Evolutionary conservation across 2,888 invertebrate genomes (phyloP).

Genomic region (Oscheius myriophilus): DNA sequence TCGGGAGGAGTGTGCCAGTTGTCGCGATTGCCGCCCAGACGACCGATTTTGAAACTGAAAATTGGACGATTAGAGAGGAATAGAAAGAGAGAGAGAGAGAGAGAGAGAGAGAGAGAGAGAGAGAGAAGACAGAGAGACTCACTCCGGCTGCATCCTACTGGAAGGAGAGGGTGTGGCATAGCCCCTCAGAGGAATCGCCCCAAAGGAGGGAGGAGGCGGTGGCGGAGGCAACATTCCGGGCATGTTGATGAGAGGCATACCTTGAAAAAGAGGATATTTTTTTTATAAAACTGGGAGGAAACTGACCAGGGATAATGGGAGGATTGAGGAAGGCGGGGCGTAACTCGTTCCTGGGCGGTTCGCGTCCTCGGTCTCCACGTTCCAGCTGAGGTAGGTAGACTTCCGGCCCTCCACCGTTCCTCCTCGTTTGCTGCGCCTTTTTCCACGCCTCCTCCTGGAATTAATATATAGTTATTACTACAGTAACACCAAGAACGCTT

Average conservation of each 20-base stretch:
- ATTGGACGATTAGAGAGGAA: not conserved
- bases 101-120: constrained; percentile 3
- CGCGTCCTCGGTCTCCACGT: constrained; percentile 14
- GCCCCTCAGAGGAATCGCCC: no score
- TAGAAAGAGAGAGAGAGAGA: constrained; percentile 5
- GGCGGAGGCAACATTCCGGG: not conserved
- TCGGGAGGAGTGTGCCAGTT: constrained; percentile 23
- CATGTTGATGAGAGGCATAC: not conserved
- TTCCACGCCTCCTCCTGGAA: constrained; percentile 26
- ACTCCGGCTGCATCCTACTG: no score
- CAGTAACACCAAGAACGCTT: not conserved
- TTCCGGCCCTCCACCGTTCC: not conserved
- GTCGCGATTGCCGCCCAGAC: not conserved
- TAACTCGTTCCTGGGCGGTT: not conserved
- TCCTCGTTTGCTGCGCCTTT: not conserved
- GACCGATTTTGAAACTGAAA: no score
- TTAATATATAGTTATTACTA: not conserved
- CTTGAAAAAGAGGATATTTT: not conserved
- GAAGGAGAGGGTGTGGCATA: no score
- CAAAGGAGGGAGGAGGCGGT: not conserved
- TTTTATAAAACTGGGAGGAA: not conserved
- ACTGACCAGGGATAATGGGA: no score
- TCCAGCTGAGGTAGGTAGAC: constrained; percentile 7
- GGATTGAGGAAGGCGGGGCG: not conserved
- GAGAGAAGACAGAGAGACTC: not conserved